Evolutionary conservation across 1,140 invertebrate genomes (phyloP), one percentile per base, ranked within the genome.

Genomic region (Arctopsyche grandis): DNA sequence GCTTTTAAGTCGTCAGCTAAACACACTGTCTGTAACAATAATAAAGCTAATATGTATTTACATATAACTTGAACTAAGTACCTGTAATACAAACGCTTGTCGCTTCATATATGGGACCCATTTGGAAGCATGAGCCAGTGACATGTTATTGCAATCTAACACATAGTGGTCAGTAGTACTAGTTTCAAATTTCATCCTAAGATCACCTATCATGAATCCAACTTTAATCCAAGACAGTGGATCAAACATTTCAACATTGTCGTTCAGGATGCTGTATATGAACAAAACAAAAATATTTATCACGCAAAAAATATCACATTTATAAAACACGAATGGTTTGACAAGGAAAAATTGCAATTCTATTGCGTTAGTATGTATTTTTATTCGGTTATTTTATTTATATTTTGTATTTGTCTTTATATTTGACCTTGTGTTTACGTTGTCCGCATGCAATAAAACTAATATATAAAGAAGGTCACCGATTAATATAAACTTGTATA

Each of bases 141-240:
- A 44, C 16, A 71, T 52, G 24, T 71, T 71, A 16, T 9, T 71
- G 16, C 69, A 71, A 46, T 71, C 69, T 5, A 46, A 71, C 5
- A 71, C 21, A 46, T 46, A 46, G 4, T 46, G 38, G 21, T 71
- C 69, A 46, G 38, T 22, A 16, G 29, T 16, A 5, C 19, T 44
- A 0, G 69, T 71, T 46, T 71, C 69, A 14, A 46, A 52, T 46
- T 16, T 44, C 46, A 71, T 46, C 16, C 69, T 71, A 0, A 71
- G 10, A 46, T 71, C 69, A 16, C 69, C 69, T 14, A 71, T 71
- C 69, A 71, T 71, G n/a, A 71, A 71, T 21, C 69, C 69, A 29
- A 66, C 21, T 66, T 66, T 66, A 5, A 71, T 71, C 69, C 69
- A 46, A 16, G 0, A 10, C 16, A 46, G 0, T 12, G 46, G 38